phyloP scores from a whole-genome alignment of 2,113 vertebrate species.

The Jaculus jaculus region DNA sequence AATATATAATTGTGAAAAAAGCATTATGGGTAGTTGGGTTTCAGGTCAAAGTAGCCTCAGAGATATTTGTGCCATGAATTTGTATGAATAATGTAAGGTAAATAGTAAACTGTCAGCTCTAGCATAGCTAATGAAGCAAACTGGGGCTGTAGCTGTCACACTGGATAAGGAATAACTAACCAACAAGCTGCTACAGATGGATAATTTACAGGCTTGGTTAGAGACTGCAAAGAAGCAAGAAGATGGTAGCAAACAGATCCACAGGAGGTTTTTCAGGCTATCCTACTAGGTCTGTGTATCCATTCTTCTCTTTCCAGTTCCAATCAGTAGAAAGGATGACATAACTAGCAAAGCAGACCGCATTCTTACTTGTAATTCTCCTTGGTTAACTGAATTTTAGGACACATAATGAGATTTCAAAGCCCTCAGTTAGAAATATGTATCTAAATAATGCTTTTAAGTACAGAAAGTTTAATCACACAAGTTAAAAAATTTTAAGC shows the following conservation, averaged over 20 bases:
- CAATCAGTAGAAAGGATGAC: neutral
- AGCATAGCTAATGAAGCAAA: slow-evolving; percentile 20
- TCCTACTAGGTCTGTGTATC: neutral
- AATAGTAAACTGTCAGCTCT: slow-evolving; percentile 15
- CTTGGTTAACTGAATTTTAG: slow-evolving; percentile 30
- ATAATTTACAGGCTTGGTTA: slow-evolving; percentile 15
- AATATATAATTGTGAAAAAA: neutral
- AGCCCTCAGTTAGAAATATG: slow-evolving; percentile 6
- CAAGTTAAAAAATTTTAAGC: slow-evolving; percentile 39
- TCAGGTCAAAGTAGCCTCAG: neutral
- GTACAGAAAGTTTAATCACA: slow-evolving; percentile 26
- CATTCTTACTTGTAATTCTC: slow-evolving; percentile 19
- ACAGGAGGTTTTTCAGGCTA: slow-evolving; percentile 43
- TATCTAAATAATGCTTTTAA: slow-evolving; percentile 34
- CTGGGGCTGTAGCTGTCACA: slow-evolving; percentile 12
- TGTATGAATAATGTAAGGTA: slow-evolving; percentile 33
- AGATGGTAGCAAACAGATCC: neutral
- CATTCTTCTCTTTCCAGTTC: slow-evolving; percentile 23
- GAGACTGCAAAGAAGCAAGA: neutral
- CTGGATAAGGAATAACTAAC: slow-evolving; percentile 25
- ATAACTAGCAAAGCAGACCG: neutral
- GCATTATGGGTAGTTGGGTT: neutral
- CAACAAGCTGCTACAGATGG: neutral
- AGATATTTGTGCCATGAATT: neutral
- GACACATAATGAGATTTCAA: slow-evolving; percentile 20